Evolutionary conservation across 1,140 invertebrate species (phyloP), one percentile per base, ranked within the genome.

Genomic region (Oryctes rhinoceros): DNA sequence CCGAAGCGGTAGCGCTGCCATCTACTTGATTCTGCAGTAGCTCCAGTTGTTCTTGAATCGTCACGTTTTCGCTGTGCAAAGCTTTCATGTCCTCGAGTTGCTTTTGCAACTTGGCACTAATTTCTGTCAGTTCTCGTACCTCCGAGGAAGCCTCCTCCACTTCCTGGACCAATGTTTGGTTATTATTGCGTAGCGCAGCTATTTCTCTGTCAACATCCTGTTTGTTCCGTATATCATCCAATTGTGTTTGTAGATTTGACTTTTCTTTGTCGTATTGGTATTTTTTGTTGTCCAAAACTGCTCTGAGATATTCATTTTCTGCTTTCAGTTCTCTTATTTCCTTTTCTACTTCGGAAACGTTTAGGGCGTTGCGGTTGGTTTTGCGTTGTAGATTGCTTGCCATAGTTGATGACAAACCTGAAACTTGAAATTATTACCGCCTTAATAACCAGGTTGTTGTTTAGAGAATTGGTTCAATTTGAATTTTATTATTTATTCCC

Each of bases 351-450:
- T 67, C 65, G 65, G 65, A 67, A 35, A 24, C 65, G 65, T 67
- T 67, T 24, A 67, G 13, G 4, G 18, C 65, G 65, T 67, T 67
- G 4, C 65, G 65, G 65, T 67, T 67, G 30, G 65, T 67, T 67
- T 67, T 67, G 7, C 65, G 65, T 67, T 67, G 65, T 24, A 67
- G 65, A 24, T 67, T 67, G 65, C 30, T 67, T 11, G 65, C 65
- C 65, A 67, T 67, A 18, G 13, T 53, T 44, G 39, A 18, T 53
- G 7, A 15, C 47, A 9, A 48, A 65, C 20, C 20, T 20, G 6
- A 24, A 67, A 18, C 35, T 67, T 6, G 9, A 67, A 24, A 67
- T 67, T 30, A 30, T 30, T 30, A 30, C 24, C 24, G 24, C 24
- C 24, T 30, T 30, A 30, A 30, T 30, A 30, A 30, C 24, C 2